Percentiles rank a stretch among this genome's conserved stretches.
phyloP scores from a whole-genome alignment of 2,797 vertebrate species.

The Valencia hispanica region DNA sequence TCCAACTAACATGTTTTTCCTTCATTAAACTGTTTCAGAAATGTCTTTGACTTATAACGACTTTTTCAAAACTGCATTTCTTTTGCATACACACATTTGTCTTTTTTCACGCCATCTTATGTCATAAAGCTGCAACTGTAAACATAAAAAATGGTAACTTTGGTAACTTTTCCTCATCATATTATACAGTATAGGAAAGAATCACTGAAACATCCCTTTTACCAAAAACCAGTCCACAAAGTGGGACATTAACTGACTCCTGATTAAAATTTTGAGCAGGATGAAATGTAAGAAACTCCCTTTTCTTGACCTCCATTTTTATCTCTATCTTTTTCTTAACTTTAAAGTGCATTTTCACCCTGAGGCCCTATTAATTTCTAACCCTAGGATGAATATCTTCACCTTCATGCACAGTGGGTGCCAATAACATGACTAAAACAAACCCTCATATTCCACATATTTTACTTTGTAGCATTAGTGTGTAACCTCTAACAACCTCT shows the following conservation, averaged over 20 bases:
- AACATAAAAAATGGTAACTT: neutral
- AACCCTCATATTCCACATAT: slow-evolving; percentile 34
- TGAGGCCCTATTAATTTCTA: slow-evolving; percentile 45
- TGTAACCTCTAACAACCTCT: slow-evolving; percentile 54
- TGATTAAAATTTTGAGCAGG: slow-evolving; percentile 22
- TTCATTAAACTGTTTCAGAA: neutral
- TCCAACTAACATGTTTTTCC: slow-evolving; percentile 4
- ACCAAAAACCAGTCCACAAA: neutral
- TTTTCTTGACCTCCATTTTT: slow-evolving; percentile 27
- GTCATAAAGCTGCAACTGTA: neutral
- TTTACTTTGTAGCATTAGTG: slow-evolving; percentile 41
- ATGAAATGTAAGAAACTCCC: slow-evolving; percentile 12
- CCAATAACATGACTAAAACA: slow-evolving; percentile 35
- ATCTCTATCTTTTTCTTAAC: slow-evolving; percentile 27
- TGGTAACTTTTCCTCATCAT: neutral
- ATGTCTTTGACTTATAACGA: neutral
- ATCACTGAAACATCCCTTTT: slow-evolving; percentile 1
- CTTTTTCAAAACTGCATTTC: neutral
- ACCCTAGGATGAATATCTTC: slow-evolving; percentile 21
- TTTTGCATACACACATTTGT: too few species aligned
- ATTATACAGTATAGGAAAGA: neutral
- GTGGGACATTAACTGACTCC: slow-evolving; percentile 15
- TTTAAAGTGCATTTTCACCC: slow-evolving; percentile 34
- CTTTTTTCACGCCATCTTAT: neutral
- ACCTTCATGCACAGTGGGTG: slow-evolving; percentile 31